Evolutionary conservation across 2,888 invertebrate species (phyloP), one percentile per base, ranked within the genome.

Genomic region (Parasteatoda lunata): DNA sequence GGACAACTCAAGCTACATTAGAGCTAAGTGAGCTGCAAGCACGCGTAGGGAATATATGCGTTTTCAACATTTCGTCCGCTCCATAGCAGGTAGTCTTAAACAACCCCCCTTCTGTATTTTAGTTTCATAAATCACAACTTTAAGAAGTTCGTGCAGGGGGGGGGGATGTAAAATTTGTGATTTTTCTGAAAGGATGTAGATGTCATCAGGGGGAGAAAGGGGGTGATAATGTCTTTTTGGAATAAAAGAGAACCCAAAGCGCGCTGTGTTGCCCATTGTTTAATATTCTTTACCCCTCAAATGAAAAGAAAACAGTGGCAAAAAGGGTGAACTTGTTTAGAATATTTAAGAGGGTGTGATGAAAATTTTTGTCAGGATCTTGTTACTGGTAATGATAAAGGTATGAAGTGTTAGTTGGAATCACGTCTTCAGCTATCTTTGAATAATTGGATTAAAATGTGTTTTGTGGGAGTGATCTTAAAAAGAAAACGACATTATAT

Each of bases 121-220:
- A 59, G 75, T 65, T 82, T 77, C 88, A 88, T 88, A 88, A 83
- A 88, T 88, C 88, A 88, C 77, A 76, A 70, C 88, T 75, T 83
- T 83, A 69, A 85, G 79, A 66, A 73, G 65, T 45, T 9, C 15
- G 1, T 47, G 75, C 52, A 54, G 5, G 48, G 77, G 70, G 76
- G 48, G 47, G 59, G 70, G 69, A 79, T 69, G 78, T 59, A 64
- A 79, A 76, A 75, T 73, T 73, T 73, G 73, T 78, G 73, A 73
- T 73, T 54, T 52, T 8, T 49, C 15, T 65, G 64, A 72, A 45
- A 54, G 51, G 51, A 5, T n/a, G n/a, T 30, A 51, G 45, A 15
- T 49, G 9, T 59, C 59, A 30, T 30, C 30, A 30, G 70, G 47
- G 70, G 52, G 45, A 54, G 54, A 52, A 45, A 48, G 54, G 68